Evolutionary conservation across 1,140 invertebrate genomes (phyloP).

Genomic region (Drosophila kohkoa): DNA sequence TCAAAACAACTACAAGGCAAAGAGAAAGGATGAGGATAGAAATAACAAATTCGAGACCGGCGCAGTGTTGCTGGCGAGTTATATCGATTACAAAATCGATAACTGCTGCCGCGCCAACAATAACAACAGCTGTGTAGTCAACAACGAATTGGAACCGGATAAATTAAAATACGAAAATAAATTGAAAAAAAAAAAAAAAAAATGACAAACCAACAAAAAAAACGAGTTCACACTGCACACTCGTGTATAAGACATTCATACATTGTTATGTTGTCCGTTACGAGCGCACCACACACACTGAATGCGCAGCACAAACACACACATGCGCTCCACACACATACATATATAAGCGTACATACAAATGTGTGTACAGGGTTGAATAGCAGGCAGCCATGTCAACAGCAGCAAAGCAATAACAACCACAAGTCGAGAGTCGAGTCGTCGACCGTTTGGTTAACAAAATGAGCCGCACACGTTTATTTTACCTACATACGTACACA

Average conservation of each 20-base stretch:
- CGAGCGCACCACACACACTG: slow-evolving; percentile 3
- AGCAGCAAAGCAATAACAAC: slow-evolving; percentile 28
- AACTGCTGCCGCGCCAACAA: background rate
- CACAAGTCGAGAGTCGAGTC: slow-evolving; percentile 17
- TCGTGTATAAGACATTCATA: slow-evolving; percentile 1
- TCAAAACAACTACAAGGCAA: background rate
- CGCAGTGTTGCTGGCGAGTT: background rate
- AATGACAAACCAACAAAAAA: background rate
- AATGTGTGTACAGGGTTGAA: slow-evolving; percentile 32
- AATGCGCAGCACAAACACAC: slow-evolving; percentile 15
- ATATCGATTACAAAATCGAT: background rate
- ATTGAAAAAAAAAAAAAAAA: slow-evolving; percentile 5
- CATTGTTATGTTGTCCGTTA: slow-evolving; percentile 4
- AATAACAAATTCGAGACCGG: background rate
- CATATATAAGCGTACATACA: background rate
- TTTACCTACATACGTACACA: slow-evolving; percentile 2
- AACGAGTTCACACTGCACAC: background rate
- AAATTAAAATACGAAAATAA: slow-evolving; percentile 3
- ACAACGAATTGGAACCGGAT: background rate
- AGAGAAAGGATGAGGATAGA: background rate
- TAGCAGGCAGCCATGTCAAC: slow-evolving; percentile 14
- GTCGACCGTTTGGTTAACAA: slow-evolving; percentile 32
- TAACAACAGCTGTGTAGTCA: background rate
- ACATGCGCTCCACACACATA: slow-evolving; percentile 2
- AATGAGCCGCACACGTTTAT: slow-evolving; percentile 19